These are phyloP conservation scores for Condylura cristata DNA, from an alignment of 2,113 vertebrate species.

Conservation along the genomic window DNA sequence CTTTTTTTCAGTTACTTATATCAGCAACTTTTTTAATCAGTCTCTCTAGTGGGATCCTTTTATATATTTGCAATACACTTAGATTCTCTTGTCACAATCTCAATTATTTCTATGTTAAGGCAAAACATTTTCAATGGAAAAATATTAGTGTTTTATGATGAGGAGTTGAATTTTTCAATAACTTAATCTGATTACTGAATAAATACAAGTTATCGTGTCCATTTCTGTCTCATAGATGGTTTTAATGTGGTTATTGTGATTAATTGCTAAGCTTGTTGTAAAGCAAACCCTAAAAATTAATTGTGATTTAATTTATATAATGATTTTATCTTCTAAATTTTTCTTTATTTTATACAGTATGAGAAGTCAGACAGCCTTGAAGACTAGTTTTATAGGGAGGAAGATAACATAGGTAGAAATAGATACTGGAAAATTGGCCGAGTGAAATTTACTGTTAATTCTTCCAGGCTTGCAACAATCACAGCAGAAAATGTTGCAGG, in stretches of 20 bases:
- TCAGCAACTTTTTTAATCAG: neutral
- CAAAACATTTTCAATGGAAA: slow-evolving; percentile 6
- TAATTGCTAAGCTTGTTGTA: slow-evolving; percentile 5
- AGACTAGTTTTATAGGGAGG: neutral
- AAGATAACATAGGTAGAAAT: neutral
- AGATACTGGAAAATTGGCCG: neutral
- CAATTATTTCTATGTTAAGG: slow-evolving; percentile 1
- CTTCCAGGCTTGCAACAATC: neutral
- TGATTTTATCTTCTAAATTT: neutral
- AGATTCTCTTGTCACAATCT: neutral
- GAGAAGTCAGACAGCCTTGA: neutral
- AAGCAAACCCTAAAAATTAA: slow-evolving; percentile 6
- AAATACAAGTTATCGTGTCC: neutral
- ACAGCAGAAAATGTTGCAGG: neutral
- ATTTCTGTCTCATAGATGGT: slow-evolving; percentile 37
- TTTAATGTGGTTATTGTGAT: slow-evolving; percentile 30
- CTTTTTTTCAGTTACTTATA: neutral
- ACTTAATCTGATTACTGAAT: neutral
- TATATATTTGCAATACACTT: neutral
- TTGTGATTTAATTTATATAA: neutral
- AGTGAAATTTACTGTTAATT: neutral
- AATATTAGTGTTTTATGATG: neutral
- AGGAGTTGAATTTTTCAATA: slow-evolving; percentile 49
- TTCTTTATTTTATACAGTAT: neutral
- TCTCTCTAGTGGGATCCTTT: neutral